A percentile compares a stretch with the other conserved stretches of the same genome.
These are phyloP conservation scores for Drepana arcuata DNA, from an alignment of 1,140 invertebrate species.

Conservation along the genomic window DNA sequence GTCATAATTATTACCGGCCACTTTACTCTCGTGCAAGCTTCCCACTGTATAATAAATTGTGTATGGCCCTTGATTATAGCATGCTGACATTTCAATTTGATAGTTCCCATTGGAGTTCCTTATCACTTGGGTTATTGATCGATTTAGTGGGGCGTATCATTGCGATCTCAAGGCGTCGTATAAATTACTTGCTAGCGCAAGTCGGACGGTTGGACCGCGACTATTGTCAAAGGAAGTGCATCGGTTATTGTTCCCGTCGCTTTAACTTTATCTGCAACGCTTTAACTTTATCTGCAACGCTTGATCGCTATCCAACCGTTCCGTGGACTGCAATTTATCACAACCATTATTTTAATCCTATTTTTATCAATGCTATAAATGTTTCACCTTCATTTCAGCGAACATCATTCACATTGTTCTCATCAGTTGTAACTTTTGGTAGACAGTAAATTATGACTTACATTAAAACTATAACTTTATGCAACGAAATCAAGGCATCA, in stretches of 20 bases:
- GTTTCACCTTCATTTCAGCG: too few relatives aligned
- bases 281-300: slow-evolving; percentile 35
- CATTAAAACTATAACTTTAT: too few relatives aligned
- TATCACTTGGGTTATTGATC: slow-evolving; percentile 50
- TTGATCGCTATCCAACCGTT: slow-evolving; percentile 27
- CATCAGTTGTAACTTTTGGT: too few relatives aligned
- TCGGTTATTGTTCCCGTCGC: slow-evolving; percentile 53
- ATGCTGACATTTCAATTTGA: slow-evolving; percentile 45
- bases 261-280: slow-evolving; percentile 35
- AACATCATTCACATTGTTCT: too few relatives aligned
- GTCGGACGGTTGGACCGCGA: slow-evolving; percentile 12
- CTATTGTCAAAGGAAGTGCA: slow-evolving; percentile 56
- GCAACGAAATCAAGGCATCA: too few relatives aligned
- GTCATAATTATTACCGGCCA: slow-evolving; percentile 18
- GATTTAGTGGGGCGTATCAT: slow-evolving; percentile 40
- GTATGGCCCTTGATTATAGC: slow-evolving; percentile 28
- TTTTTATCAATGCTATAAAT: too few relatives aligned
- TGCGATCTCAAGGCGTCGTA: slow-evolving; percentile 33
- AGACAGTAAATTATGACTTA: too few relatives aligned
- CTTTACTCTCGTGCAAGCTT: slow-evolving; percentile 7
- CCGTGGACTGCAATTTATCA: slow-evolving; percentile 34
- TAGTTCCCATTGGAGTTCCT: slow-evolving; percentile 23
- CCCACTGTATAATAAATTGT: slow-evolving; percentile 24
- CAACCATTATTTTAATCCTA: slow-evolving; percentile 38
- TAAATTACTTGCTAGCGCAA: slow-evolving; percentile 30